phyloP scores from a whole-genome alignment of 1,140 invertebrate genomes.

The Lanistes nyassanus region DNA sequence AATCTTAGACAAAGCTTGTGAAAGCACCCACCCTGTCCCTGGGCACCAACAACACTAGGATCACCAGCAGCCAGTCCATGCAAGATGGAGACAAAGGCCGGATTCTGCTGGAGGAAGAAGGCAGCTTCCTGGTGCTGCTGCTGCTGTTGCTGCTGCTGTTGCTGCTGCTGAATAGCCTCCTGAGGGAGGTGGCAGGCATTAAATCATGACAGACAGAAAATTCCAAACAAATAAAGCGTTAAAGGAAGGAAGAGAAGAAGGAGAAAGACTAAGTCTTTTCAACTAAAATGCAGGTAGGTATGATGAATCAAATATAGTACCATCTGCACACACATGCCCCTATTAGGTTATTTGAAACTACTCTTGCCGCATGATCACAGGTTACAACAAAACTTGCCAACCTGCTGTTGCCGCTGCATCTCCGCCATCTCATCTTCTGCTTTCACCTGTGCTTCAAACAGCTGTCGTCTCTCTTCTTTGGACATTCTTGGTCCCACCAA shows the following conservation, averaged over 20 bases:
- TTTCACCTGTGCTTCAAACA: slow-evolving; percentile 80
- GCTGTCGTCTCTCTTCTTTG: slow-evolving; percentile 78
- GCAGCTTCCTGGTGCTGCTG: slow-evolving; percentile 20
- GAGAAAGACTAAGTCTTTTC: background rate
- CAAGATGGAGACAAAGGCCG: slow-evolving; percentile 1
- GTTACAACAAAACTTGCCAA: too few relatives aligned
- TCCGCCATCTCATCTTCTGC: slow-evolving; percentile 72
- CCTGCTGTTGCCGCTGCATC: slow-evolving; percentile 44
- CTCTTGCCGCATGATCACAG: slow-evolving; percentile 13
- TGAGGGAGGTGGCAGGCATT: background rate
- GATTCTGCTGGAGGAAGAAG: slow-evolving; percentile 16
- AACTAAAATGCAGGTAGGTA: background rate
- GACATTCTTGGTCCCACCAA: slow-evolving; percentile 69
- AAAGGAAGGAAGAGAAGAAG: background rate
- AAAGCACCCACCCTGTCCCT: slow-evolving; percentile 16
- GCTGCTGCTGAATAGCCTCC: background rate
- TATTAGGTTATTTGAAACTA: background rate
- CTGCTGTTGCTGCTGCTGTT: slow-evolving; percentile 11
- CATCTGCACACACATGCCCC: too few relatives aligned
- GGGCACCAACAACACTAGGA: slow-evolving; percentile 1
- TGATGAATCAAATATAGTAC: background rate
- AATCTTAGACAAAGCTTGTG: background rate
- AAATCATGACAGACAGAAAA: background rate
- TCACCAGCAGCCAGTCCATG: background rate
- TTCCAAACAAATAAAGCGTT: background rate